Evolutionary conservation across 2,888 invertebrate genomes (phyloP), one percentile per base, ranked within the genome.

Genomic region (Apomyelois bistriatella): DNA sequence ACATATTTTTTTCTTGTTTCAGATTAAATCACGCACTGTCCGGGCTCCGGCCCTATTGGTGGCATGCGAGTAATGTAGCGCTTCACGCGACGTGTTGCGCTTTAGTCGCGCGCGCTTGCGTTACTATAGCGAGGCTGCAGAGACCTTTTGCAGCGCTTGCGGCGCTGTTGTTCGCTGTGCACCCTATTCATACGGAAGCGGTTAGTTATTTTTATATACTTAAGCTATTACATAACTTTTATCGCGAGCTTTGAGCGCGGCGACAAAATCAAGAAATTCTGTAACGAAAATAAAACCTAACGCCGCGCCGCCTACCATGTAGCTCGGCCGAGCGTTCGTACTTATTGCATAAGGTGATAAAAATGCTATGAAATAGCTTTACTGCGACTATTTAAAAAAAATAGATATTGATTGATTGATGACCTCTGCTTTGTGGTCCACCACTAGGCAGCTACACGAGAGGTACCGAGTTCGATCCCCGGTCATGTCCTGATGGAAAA

Each of bases 121-220:
- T 94, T 51, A 92, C 92, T 2, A 92, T 95, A 52, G 95, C 94
- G 48, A 91, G 93, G 12, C 83, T 95, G 64, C 92, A 93, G 70
- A 92, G 93, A 15, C 93, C 93, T 48, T 94, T 95, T 58, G 94
- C 96, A 6, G 93, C 94, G 17, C 81, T 95, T 7, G 94, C 96
- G 0, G 94, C 95, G 12, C 81, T 95, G 38, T 85, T 97, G 63
- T 97, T 97, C 70, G 96, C 97, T 4, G 92, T 94, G 6, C 97
- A 98, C 76, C 97, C 97, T 49, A 93, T 97, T 62, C 97, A 97
- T 82, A 96, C 96, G 4, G 97, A 97, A 85, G 97, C 97, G 79
- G 97, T 96, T 84, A 94, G 95, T 92, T 32, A 9, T 32, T 4
- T 32, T 9, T 9, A 32, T 37, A 37, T 12, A 37, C n/a, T n/a